phyloP scores from a whole-genome alignment of 92 coral and sea anemone species.

The Siderastrea siderea region DNA sequence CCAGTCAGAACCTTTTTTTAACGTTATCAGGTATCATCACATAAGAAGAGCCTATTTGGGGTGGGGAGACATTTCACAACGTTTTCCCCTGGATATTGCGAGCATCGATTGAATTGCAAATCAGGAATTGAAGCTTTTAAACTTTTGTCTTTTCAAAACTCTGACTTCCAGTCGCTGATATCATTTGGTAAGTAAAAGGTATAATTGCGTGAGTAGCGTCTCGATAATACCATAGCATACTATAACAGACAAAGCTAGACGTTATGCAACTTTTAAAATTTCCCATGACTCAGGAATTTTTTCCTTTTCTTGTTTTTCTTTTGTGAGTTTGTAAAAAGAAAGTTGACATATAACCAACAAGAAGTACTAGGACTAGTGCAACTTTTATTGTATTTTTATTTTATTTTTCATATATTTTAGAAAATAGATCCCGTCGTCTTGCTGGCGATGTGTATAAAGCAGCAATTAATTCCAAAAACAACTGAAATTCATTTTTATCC shows the following conservation, averaged over 20 bases:
- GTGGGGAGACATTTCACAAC: conserved; percentile 1
- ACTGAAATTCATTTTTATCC: not conserved
- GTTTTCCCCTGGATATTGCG: not conserved
- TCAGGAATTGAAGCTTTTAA: not conserved
- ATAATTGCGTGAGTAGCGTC: conserved; percentile 14
- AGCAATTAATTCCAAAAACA: not conserved
- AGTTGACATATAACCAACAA: not conserved
- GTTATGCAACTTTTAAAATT: too few relatives aligned
- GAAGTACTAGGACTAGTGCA: not conserved
- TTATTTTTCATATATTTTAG: not conserved
- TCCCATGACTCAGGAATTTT: not conserved
- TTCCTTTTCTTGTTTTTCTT: not conserved
- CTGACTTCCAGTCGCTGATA: not conserved
- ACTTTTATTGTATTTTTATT: not conserved
- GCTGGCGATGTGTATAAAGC: not conserved
- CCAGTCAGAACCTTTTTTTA: not conserved
- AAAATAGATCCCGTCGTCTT: not conserved
- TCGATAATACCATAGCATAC: not conserved
- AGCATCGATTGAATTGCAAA: not conserved
- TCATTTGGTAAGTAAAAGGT: conserved; percentile 2
- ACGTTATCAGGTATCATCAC: conserved; percentile 19
- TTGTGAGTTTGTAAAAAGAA: not conserved
- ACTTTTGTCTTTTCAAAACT: conserved; percentile 4
- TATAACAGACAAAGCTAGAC: not conserved
- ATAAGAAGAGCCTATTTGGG: not conserved